Base-by-base conservation (phyloP, 2,888 invertebrate genomes). In the Oxycera nigricornis region DNA sequence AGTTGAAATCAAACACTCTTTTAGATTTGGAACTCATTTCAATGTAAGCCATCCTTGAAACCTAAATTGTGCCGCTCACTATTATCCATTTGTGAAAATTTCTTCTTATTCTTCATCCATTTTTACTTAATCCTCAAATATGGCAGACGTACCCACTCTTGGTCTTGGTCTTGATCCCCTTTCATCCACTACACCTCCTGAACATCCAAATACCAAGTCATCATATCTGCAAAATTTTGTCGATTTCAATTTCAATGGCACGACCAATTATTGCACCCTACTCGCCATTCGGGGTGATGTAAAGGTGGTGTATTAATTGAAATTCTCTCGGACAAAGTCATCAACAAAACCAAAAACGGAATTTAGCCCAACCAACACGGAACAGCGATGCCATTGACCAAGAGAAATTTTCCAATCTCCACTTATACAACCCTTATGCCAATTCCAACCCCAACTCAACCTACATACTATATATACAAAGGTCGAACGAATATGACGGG, bases 321-420 rank as follows among this genome's bases (percentile, higher is more conserved):
- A 70, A 70, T 70, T 70, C 70, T n/a, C n/a, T 70, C 65, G 70
- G 55, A 70, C 70, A 70, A 70, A 65, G 65, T 65, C 65, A 65
- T 65, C 65, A 65, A 65, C 65, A 65, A 65, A 41, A 39, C 61
- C 59, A n/a, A 41, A 65, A 65, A 65, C 65, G 14, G 24, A 35
- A 20, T 22, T 24, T 41, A 22, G 22, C 24, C 65, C 65, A 65
- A 14, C 28, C 59, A n/a, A n/a, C n/a, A n/a, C n/a, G n/a, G n/a
- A n/a, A n/a, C n/a, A n/a, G 24, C 1, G 2, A 2, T 11, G 22
- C 35, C 41, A 65, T 65, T 65, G 65, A 59, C 59, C 59, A 59
- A 28, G 24, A 59, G 50, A n/a, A n/a, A n/a, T 35, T 6, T 6
- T 11, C 11, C 35, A 35, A 11, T 11, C 11, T 7, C 35, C 11